Base-by-base conservation (phyloP, 2,797 vertebrate genomes). In the Gadopsis marmoratus region DNA sequence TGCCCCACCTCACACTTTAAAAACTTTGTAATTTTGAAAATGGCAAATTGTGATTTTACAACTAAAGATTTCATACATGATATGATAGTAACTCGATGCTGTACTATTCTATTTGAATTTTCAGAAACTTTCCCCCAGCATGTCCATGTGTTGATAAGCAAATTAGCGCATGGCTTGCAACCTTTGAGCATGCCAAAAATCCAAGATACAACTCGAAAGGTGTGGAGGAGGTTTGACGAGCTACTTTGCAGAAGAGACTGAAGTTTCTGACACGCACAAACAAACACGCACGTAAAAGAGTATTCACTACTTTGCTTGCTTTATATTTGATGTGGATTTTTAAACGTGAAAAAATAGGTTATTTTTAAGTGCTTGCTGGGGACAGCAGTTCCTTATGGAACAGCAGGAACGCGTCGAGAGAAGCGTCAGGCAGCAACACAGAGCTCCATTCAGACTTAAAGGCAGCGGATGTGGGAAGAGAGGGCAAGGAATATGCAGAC, bases 271-370 rank as follows among this genome's bases (percentile, higher is more conserved):
- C 70, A 65, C 35, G 9, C 35, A 37, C 72, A 64, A 14, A 23
- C 26, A 35, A 4, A 61, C 33, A 29, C 9, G 48, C 17, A 55
- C 39, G n/a, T 14, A n/a, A 1, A 47, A 55, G 7, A 74, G 61
- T 7, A 66, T 43, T 21, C 41, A 4, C 0, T 37, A 5, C 7
- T 71, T 71, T 70, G 33, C 31, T 72, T 53, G 31, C 39, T 84
- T 82, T 54, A 76, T 80, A 75, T 79, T 72, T 78, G 16, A 84
- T 70, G 68, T 74, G 26, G 64, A 29, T 76, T 81, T 82, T 67
- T 26, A n/a, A 76, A 81, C 12, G 31, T 1, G 1, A 23, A 63
- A 26, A 65, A 83, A 64, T 3, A 41, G n/a, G 73, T 74, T 72
- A 66, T 66, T 81, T 86, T 77, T 60, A 82, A 84, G 72, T 60